These are phyloP conservation scores for Hormaphis cornu DNA, from an alignment of 1,140 invertebrate genomes.

Conservation along the genomic window DNA sequence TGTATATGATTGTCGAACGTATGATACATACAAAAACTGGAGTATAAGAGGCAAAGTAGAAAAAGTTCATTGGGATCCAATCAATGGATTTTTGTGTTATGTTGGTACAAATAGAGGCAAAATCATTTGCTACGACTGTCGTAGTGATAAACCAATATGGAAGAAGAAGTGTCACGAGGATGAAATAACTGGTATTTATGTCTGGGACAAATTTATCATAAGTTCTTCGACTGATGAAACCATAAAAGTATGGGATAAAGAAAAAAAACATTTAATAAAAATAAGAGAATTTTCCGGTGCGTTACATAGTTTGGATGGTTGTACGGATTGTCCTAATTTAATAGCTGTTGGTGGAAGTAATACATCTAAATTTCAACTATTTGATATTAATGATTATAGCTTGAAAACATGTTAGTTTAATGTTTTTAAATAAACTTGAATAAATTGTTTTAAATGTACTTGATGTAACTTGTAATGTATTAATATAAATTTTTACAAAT, in stretches of 20 bases:
- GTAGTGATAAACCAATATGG: slow-evolving; percentile 64
- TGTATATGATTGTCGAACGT: slow-evolving; percentile 66
- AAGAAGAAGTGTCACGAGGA: slow-evolving; percentile 66
- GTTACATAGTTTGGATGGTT: slow-evolving; percentile 61
- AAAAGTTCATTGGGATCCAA: slow-evolving; percentile 73
- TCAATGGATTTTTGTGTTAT: slow-evolving; percentile 62
- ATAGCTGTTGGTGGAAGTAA: slow-evolving; percentile 75
- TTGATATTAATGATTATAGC: slow-evolving; percentile 27
- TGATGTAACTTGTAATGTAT: too few species aligned
- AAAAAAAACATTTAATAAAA: slow-evolving; percentile 43
- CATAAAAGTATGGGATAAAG: slow-evolving; percentile 72
- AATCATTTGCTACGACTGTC: slow-evolving; percentile 68
- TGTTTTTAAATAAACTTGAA: background rate
- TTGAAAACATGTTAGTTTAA: slow-evolving; percentile 19
- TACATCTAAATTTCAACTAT: slow-evolving; percentile 49
- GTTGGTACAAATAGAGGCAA: slow-evolving; percentile 68
- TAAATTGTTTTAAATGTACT: background rate
- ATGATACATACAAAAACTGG: slow-evolving; percentile 59
- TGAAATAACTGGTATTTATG: slow-evolving; percentile 59
- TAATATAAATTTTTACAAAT: too few species aligned
- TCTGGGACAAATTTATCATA: slow-evolving; percentile 46
- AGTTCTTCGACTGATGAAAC: slow-evolving; percentile 62
- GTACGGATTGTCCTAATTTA: slow-evolving; percentile 70
- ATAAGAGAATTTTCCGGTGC: slow-evolving; percentile 48
- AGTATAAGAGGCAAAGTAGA: slow-evolving; percentile 70